Percentiles rank a stretch among this genome's conserved stretches.
phyloP scores from a whole-genome alignment of 2,888 invertebrate genomes.

The Xanthorhoe spadicearia region DNA sequence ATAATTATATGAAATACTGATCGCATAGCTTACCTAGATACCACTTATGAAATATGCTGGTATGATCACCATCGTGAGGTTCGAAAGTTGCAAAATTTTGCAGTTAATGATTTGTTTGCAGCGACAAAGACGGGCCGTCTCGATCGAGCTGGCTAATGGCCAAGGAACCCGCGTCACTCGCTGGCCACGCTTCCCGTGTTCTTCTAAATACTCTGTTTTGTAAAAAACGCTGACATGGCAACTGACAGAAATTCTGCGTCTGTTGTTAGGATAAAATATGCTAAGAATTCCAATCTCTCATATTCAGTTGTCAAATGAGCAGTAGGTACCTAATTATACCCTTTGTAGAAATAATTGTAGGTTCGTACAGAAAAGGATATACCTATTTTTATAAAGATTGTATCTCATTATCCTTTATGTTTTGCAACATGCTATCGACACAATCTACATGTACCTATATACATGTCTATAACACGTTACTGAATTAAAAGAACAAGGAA shows the following conservation, averaged over 20 bases:
- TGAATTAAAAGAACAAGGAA: slow-evolving; percentile 8
- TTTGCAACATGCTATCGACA: not conserved
- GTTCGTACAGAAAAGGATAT: not conserved
- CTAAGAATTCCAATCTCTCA: not conserved
- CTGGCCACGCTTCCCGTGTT: slow-evolving; percentile 27
- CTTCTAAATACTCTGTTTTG: slow-evolving; percentile 48
- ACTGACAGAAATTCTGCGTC: slow-evolving; percentile 31
- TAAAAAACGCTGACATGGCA: slow-evolving; percentile 57
- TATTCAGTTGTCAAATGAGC: not conserved
- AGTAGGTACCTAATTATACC: not conserved
- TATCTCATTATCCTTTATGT: not conserved
- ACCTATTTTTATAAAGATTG: not conserved
- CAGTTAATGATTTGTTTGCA: slow-evolving; percentile 49
- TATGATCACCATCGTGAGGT: not conserved
- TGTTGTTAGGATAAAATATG: not conserved
- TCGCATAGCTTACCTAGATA: not conserved
- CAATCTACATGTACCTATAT: not conserved
- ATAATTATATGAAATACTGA: not conserved
- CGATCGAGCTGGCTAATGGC: slow-evolving; percentile 60
- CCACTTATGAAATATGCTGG: not conserved
- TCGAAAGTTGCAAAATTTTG: slow-evolving; percentile 46
- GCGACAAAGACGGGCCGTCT: slow-evolving; percentile 68
- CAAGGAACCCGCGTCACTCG: slow-evolving; percentile 55
- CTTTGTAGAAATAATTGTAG: no score
- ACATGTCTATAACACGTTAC: not conserved